Base-by-base conservation (phyloP, 2,113 vertebrate species). In the Corydoras maculifer region DNA sequence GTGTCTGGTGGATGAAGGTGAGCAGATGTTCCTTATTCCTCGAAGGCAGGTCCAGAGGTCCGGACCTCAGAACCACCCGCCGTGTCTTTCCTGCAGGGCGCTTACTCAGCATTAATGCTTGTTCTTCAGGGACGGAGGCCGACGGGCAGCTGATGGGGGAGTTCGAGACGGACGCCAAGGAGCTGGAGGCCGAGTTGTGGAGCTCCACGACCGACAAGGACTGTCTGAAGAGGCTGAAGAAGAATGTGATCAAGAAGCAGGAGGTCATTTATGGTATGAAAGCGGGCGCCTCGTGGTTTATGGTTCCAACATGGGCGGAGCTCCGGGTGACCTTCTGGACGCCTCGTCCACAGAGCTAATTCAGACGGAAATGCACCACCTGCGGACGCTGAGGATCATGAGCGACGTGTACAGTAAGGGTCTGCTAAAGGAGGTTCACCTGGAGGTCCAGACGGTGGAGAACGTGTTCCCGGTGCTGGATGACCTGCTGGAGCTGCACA, bases 301-400 rank as follows among this genome's bases (percentile, higher is more conserved):
- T 25, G 18, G 18, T 25, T 25, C 18, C 18, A 25, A 25, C 18
- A 25, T 25, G 18, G 18, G 18, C 18, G 18, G 18, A 25, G 18
- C 18, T 25, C 18, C 18, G 35, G 35, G 4, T 57, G 11, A 49
- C 53, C 18, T 31, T 65, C 18, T 25, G 18, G 18, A 25, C 18
- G 18, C 18, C 13, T 58, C 62, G 8, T 11, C 10, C 55, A 25
- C 86, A 98, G 97, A 99, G 83, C 77, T 99, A 32, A 96, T 98
- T 89, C 97, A 99, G 83, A 99, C 97, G 0, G 97, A 99, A 86
- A 92, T 98, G 87, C 97, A 99, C 80, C 96, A 99, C 14, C 77
- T 99, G 62, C 92, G 94, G 43, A 99, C 95, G 0, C 81, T 99
- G 82, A 94, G 94, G 81, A 97, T 99, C 81, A 97, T 99, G 95